phyloP scores from a whole-genome alignment of 2,888 invertebrate species.

The Lysandra coridon region DNA sequence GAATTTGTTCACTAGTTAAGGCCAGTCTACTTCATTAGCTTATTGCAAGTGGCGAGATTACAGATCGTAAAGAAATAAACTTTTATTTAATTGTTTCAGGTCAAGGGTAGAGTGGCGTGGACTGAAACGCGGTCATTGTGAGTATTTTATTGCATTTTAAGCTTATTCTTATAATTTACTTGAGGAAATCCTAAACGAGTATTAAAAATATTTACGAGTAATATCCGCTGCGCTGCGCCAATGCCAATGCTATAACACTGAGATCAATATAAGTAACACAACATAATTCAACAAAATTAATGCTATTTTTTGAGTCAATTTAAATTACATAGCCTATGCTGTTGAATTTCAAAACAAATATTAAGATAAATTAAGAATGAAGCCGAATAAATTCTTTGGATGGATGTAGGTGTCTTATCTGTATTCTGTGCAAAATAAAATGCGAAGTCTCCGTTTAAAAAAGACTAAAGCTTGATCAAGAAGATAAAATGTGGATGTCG shows the following conservation, averaged over 20 bases:
- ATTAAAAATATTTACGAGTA: constrained; percentile 5
- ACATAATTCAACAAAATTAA: background rate
- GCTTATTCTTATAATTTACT: background rate
- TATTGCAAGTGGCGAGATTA: background rate
- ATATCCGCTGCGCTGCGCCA: background rate
- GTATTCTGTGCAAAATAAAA: no score
- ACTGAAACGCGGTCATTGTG: background rate
- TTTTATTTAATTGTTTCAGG: constrained; percentile 10
- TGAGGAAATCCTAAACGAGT: constrained; percentile 4
- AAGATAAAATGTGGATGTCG: background rate
- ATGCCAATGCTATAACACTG: background rate
- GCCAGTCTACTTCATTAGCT: background rate
- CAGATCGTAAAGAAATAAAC: background rate
- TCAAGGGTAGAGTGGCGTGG: constrained; percentile 11
- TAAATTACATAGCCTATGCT: background rate
- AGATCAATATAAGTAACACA: background rate
- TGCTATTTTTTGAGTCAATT: no score
- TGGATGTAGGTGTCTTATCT: no score
- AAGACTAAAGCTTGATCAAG: background rate
- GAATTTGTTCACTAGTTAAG: background rate
- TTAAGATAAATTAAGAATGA: background rate
- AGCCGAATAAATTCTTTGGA: no score
- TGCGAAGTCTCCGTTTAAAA: background rate
- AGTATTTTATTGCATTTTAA: constrained; percentile 8
- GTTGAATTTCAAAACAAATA: background rate